Percentiles rank a stretch among this genome's conserved stretches.
Evolutionary conservation across 2,888 invertebrate species (phyloP).

Genomic region (Drosophila fulvimacula): DNA sequence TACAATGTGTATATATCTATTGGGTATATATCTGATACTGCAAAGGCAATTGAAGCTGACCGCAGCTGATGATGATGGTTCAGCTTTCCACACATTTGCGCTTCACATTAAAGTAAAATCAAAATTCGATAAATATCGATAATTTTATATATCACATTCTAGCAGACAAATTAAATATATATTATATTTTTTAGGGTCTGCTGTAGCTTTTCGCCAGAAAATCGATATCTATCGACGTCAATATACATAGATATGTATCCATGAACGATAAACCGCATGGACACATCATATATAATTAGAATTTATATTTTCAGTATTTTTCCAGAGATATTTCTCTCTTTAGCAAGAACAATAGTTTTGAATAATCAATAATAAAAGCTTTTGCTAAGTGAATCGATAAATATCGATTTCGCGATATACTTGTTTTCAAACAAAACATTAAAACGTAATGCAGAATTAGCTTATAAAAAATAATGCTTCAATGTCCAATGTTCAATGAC

Average conservation of each 20-base stretch:
- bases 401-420: neutral
- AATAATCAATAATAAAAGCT: too few relatives aligned
- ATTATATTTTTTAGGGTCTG: too few relatives aligned
- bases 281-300: neutral
- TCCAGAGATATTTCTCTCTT: too few relatives aligned
- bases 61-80: too few relatives aligned
- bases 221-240: neutral
- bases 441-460: neutral
- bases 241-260: neutral
- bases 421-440: too few relatives aligned
- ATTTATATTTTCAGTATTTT: too few relatives aligned
- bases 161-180: neutral
- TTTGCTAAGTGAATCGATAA: neutral
- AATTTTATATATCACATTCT: neutral
- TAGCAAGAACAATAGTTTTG: too few relatives aligned
- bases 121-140: neutral
- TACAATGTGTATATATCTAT: neutral
- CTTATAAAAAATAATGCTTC: neutral
- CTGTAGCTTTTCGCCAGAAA: neutral
- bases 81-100: too few relatives aligned
- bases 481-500: too few relatives aligned
- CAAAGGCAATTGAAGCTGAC: neutral
- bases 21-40: neutral
- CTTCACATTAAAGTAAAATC: too few relatives aligned
- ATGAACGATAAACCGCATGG: neutral